Conservation (phyloP, 2,113 vertebrate species). For the Labrus mixtus region DNA sequence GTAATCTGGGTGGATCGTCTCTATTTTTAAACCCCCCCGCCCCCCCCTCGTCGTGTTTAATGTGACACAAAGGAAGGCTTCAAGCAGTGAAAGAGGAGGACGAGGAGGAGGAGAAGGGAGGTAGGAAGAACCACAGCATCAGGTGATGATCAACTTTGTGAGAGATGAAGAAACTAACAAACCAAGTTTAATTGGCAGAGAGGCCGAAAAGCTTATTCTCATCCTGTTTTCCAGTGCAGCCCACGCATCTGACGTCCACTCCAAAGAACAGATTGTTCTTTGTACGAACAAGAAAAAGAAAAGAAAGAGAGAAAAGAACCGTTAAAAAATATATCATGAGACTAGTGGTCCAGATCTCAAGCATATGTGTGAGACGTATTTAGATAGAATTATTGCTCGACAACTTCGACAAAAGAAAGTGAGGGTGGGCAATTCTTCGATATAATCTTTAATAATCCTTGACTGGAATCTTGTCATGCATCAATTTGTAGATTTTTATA, state of each 20-base stretch:
- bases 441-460: too few species aligned
- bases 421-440: too few species aligned
- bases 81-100: slow-evolving; percentile 30
- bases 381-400: neutral
- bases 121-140: slow-evolving; percentile 39
- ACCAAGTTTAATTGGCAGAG: slow-evolving; percentile 56
- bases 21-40: slow-evolving; percentile 80
- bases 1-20: slow-evolving; percentile 80
- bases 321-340: neutral
- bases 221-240: slow-evolving; percentile 17
- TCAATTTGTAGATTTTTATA: too few species aligned
- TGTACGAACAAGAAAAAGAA: neutral
- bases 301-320: neutral
- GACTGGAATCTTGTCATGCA: too few species aligned
- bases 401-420: too few species aligned
- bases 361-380: neutral
- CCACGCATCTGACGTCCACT: slow-evolving; percentile 39
- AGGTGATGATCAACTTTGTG: slow-evolving; percentile 58
- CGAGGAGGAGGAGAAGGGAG: neutral
- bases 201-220: slow-evolving; percentile 31
- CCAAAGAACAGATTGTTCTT: slow-evolving; percentile 24
- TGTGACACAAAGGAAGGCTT: slow-evolving; percentile 64
- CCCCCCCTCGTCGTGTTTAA: slow-evolving; percentile 71
- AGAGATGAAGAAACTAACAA: slow-evolving; percentile 57
- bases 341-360: too few species aligned